These are phyloP conservation scores for Lomographa bimaculata DNA, from an alignment of 2,888 invertebrate genomes.

Conservation along the genomic window DNA sequence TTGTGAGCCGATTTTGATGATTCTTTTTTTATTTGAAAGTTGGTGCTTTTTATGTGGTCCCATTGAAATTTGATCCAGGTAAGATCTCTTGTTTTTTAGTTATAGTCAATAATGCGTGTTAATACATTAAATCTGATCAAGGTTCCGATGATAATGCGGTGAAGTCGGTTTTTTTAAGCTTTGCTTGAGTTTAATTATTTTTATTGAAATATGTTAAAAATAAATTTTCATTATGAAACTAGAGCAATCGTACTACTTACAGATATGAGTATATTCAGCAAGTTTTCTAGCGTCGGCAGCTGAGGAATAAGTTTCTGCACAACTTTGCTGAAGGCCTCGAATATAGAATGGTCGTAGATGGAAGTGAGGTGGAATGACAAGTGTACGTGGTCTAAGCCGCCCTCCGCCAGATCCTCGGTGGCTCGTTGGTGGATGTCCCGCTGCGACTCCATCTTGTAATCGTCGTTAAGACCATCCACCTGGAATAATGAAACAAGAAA, in stretches of 20 bases:
- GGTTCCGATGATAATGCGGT: too few species aligned
- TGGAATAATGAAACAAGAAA: constrained; percentile 33
- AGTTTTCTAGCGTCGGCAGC: constrained; percentile 97
- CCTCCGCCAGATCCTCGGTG: constrained; percentile 96
- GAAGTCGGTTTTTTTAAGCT: too few species aligned
- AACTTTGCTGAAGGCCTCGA: constrained; percentile 99
- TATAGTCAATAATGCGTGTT: too few species aligned
- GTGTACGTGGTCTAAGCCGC: constrained; percentile 93
- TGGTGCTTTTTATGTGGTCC: too few species aligned
- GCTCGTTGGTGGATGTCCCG: constrained; percentile 98
- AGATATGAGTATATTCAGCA: constrained; percentile 98
- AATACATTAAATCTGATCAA: too few species aligned
- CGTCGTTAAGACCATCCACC: constrained; percentile 99
- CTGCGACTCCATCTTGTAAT: constrained; percentile 99
- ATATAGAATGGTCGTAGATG: constrained; percentile 99
- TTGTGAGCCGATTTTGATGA: too few species aligned
- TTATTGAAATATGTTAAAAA: too few species aligned
- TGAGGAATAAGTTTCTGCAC: constrained; percentile 99
- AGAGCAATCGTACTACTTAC: constrained; percentile 85
- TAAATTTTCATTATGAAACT: too few species aligned
- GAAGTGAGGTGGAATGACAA: constrained; percentile 98
- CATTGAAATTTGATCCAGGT: too few species aligned
- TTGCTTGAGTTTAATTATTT: too few species aligned
- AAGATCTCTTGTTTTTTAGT: too few species aligned
- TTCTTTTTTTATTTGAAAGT: too few species aligned